Conservation (phyloP, 1,140 invertebrate genomes). For the Whitmania pigra region DNA sequence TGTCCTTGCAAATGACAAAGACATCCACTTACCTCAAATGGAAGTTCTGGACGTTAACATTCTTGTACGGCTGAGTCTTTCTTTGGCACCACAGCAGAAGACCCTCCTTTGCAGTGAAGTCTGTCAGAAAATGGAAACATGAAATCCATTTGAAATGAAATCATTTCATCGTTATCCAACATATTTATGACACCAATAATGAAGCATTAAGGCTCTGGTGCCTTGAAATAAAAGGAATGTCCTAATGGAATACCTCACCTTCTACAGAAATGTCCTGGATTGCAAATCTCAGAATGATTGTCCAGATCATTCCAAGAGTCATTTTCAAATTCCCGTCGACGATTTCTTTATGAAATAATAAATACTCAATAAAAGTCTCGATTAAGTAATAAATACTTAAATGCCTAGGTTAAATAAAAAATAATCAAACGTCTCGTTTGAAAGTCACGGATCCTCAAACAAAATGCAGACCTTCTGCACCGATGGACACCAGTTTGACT, state of each 20-base stretch:
- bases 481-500: constrained; percentile 93
- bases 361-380: not conserved
- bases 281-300: constrained; percentile 96
- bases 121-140: constrained; percentile 40
- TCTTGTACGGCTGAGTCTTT: constrained; percentile 98
- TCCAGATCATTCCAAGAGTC: constrained; percentile 99
- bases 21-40: constrained; percentile 70
- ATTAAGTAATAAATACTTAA: not conserved
- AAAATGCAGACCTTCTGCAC: constrained; percentile 56
- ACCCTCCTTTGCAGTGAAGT: constrained; percentile 99
- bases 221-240: not conserved
- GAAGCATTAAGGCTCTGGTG: constrained; percentile 7
- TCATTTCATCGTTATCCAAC: not conserved
- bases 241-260: constrained; percentile 36
- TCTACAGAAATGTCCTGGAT: constrained; percentile 99
- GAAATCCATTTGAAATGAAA: not conserved
- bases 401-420: not conserved
- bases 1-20: not conserved
- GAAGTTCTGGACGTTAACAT: constrained; percentile 99
- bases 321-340: constrained; percentile 99
- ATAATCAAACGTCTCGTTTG: not conserved
- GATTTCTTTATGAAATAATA: constrained; percentile 59
- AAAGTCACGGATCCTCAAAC: not conserved
- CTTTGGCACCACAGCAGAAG: constrained; percentile 96
- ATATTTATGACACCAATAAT: not conserved